These are phyloP conservation scores for Rhysida immarginata DNA, from an alignment of 1,140 invertebrate genomes.

Conservation along the genomic window DNA sequence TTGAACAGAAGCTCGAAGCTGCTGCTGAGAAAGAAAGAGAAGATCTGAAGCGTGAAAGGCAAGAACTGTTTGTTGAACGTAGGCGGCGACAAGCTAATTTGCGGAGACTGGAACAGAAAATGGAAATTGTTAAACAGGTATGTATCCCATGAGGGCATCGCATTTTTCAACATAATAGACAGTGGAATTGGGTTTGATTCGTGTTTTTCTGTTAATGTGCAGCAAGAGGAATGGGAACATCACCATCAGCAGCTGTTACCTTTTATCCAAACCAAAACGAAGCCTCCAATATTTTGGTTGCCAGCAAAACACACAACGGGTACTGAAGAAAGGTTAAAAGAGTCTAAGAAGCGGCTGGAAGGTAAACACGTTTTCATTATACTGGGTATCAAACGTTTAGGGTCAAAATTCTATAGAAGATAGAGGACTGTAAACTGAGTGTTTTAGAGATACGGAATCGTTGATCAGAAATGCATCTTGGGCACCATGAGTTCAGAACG, in stretches of 20 bases:
- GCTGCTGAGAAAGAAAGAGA: conserved; percentile 74
- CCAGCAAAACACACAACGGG: conserved; percentile 52
- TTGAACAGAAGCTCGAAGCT: conserved; percentile 86
- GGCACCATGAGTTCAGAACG: too few species aligned
- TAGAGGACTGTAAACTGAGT: too few species aligned
- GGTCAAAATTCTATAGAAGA: too few species aligned
- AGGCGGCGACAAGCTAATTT: conserved; percentile 79
- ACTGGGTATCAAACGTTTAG: too few species aligned
- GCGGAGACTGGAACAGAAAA: conserved; percentile 73
- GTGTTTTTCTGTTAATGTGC: conserved; percentile 10
- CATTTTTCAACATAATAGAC: too few species aligned
- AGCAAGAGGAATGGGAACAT: conserved; percentile 66
- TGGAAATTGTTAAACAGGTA: conserved; percentile 70
- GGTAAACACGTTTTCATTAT: too few species aligned
- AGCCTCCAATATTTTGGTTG: conserved; percentile 73
- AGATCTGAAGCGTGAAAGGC: conserved; percentile 62
- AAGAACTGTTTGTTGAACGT: conserved; percentile 66
- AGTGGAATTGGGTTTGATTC: not conserved
- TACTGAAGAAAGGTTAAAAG: conserved; percentile 37
- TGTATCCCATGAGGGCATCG: conserved; percentile 14
- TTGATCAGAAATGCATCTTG: too few species aligned
- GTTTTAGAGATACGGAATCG: too few species aligned
- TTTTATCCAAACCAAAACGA: conserved; percentile 74
- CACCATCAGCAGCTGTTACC: conserved; percentile 56
- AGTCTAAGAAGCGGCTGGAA: conserved; percentile 34